Evolutionary conservation across 1,140 invertebrate species (phyloP).

Genomic region (Bombus breviceps): DNA sequence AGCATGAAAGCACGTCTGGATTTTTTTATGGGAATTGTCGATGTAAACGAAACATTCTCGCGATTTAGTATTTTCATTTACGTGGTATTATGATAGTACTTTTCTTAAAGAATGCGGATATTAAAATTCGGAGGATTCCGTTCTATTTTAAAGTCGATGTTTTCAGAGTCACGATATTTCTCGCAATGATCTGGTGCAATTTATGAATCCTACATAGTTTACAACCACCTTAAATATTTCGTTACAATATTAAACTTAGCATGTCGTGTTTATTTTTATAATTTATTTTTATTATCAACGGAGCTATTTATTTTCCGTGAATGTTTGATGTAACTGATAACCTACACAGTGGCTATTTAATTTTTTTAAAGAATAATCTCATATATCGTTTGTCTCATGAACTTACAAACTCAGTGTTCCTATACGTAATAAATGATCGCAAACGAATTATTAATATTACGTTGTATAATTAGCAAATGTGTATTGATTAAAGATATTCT

Average conservation of each 20-base stretch:
- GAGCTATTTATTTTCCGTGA: not conserved
- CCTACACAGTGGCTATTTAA: not conserved
- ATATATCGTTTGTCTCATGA: not conserved
- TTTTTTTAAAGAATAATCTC: not conserved
- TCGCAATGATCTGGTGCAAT: not conserved
- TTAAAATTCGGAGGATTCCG: too few relatives aligned
- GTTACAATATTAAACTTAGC: not conserved
- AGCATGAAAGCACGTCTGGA: not conserved
- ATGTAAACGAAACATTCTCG: not conserved
- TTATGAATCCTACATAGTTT: too few relatives aligned
- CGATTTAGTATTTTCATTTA: not conserved
- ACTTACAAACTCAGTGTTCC: not conserved
- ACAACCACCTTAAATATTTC: not conserved
- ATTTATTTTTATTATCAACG: too few relatives aligned
- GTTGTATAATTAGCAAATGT: not conserved
- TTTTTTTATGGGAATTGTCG: not conserved
- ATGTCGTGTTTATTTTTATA: not conserved
- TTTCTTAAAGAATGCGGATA: not conserved
- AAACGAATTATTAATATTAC: not conserved
- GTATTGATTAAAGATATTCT: not conserved
- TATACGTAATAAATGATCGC: not conserved
- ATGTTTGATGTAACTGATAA: not conserved
- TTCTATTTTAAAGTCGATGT: not conserved
- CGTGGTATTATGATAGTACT: too few relatives aligned
- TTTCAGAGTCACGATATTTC: not conserved